phyloP scores from a whole-genome alignment of 1,140 invertebrate genomes.

The Nautilus pompilius region DNA sequence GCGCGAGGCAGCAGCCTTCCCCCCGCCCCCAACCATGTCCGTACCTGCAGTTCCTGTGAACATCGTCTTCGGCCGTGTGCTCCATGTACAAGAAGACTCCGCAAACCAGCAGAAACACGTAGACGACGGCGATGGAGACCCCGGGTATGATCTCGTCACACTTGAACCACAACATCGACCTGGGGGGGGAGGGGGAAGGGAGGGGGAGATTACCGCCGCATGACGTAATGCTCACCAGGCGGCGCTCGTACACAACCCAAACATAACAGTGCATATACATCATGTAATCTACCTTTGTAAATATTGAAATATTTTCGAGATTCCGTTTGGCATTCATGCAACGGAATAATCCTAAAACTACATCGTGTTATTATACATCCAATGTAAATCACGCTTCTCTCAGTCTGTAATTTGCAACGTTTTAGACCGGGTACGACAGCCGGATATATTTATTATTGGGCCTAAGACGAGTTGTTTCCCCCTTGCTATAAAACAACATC shows the following conservation, averaged over 20 bases:
- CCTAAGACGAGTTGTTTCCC: too few relatives aligned
- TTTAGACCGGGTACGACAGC: too few relatives aligned
- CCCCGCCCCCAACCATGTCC: too few relatives aligned
- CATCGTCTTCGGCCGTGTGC: conserved; percentile 8
- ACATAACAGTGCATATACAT: neutral
- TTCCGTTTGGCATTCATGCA: too few relatives aligned
- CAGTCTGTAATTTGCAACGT: too few relatives aligned
- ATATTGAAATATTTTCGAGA: neutral
- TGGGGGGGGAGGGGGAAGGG: neutral
- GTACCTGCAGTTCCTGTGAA: conserved; percentile 24
- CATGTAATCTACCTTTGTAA: neutral
- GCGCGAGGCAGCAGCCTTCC: too few relatives aligned
- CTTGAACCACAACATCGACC: conserved; percentile 24
- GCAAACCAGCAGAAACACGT: conserved; percentile 16
- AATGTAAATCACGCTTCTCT: too few relatives aligned
- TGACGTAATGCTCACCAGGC: neutral
- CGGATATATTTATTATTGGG: too few relatives aligned
- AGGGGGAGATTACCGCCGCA: neutral
- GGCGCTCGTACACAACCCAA: neutral
- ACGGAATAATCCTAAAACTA: too few relatives aligned
- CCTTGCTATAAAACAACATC: too few relatives aligned
- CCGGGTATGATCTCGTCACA: conserved; percentile 27
- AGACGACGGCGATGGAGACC: conserved; percentile 17
- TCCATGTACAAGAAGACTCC: conserved; percentile 21
- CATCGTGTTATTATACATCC: too few relatives aligned